Evolutionary conservation across 2,888 invertebrate genomes (phyloP), one percentile per base, ranked within the genome.

Genomic region (Sphaerophoria rueppellii): DNA sequence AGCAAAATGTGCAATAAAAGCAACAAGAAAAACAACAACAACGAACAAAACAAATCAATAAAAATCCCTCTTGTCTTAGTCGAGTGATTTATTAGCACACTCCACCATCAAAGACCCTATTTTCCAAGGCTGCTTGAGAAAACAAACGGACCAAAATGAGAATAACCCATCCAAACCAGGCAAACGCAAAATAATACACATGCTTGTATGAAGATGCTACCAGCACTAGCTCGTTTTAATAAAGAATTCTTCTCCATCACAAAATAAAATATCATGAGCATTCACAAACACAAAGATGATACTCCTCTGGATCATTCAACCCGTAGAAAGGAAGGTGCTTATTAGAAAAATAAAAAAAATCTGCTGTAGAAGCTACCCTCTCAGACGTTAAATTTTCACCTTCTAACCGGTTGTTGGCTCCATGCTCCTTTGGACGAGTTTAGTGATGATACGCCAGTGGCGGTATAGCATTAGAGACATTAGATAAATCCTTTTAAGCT

Each of bases 401-500:
- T 78, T 78, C 58, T 52, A 58, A 58, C 50, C 24, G 67, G 67
- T 67, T 67, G 61, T 70, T 70, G 80, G 55, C 50, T 60, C 52
- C 34, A 57, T 72, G 48, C 54, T 67, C 67, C 40, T 67, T 67
- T 73, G 60, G 48, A 37, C 54, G 69, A 74, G 60, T 70, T 48
- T 63, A 63, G 61, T 70, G 69, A 50, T 70, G 74, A 80, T 70
- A 69, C 63, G 69, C 69, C 79, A 74, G 61, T 55, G 60, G 67
- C 73, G 60, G 60, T 73, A 61, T 61, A 79, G 79, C 58, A 48
- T 78, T 78, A 67, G 72, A 67, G 72, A 67, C 69, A 80, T 79
- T 60, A 61, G 50, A 80, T 80, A 80, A 80, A 74, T 80, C 80
- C 80, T 75, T 75, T 80, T 80, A 70, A 80, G 69, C 69, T 70